These are phyloP conservation scores for Thunnus albacares DNA, from an alignment of 2,797 vertebrate genomes.

Conservation along the genomic window DNA sequence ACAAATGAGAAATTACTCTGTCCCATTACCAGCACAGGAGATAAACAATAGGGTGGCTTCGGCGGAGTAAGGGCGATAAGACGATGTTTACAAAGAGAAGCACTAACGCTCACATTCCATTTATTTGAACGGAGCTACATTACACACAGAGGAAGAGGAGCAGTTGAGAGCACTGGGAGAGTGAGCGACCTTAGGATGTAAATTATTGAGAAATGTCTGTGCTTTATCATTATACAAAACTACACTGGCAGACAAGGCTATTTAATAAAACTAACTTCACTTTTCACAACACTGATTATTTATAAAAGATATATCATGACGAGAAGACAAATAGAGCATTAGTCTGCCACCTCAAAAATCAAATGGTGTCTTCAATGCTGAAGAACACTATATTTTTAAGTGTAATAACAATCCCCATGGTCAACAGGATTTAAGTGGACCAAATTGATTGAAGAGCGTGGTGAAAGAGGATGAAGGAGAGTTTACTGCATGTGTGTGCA, in stretches of 20 bases:
- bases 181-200: constrained; percentile 25
- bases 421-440: not conserved
- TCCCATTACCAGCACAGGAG: constrained; percentile 78
- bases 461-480: constrained; percentile 1
- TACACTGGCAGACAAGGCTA: not conserved
- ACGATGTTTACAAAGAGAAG: constrained; percentile 51
- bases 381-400: not conserved
- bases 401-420: not conserved
- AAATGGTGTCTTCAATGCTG: not conserved
- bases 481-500: not conserved
- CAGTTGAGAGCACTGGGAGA: constrained; percentile 3
- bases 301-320: not conserved
- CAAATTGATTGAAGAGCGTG: not conserved
- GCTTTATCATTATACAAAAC: constrained; percentile 14
- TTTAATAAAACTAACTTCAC: not conserved
- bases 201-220: constrained; percentile 14
- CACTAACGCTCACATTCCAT: constrained; percentile 37
- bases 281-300: not conserved
- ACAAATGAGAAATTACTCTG: constrained; percentile 85
- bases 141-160: constrained; percentile 13
- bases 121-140: constrained; percentile 38
- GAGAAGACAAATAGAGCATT: constrained; percentile 5
- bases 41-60: constrained; percentile 79
- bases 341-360: not conserved
- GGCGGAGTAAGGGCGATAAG: constrained; percentile 55